phyloP scores from a whole-genome alignment of 1,140 invertebrate genomes.

The Tribolium madens region DNA sequence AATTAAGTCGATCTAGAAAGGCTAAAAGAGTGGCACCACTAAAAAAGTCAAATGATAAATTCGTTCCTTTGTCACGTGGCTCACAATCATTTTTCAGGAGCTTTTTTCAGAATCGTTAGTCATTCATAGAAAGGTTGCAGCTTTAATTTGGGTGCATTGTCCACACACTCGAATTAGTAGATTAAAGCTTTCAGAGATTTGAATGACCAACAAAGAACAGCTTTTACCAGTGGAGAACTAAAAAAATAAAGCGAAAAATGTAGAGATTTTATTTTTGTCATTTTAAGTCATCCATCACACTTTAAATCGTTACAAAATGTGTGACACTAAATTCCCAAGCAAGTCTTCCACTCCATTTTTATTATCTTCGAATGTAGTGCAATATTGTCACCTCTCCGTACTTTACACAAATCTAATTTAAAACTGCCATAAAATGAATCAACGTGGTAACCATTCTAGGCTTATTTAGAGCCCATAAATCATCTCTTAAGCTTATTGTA shows the following conservation, averaged over 20 bases:
- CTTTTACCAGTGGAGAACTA: too few species aligned
- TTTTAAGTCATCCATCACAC: too few species aligned
- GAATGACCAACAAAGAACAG: too few species aligned
- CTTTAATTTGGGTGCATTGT: neutral
- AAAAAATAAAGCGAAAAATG: too few species aligned
- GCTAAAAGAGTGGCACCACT: neutral
- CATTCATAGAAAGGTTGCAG: neutral
- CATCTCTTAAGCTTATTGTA: neutral
- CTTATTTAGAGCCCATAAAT: neutral
- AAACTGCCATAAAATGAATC: neutral
- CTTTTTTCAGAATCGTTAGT: neutral
- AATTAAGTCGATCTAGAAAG: conserved; percentile 27
- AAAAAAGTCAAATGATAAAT: conserved; percentile 7
- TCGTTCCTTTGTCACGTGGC: neutral
- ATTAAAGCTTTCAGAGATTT: neutral
- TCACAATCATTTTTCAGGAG: neutral
- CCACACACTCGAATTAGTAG: neutral
- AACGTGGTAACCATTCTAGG: neutral
- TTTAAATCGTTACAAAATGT: too few species aligned
- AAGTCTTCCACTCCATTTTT: neutral
- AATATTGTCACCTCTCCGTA: neutral
- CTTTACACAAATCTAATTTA: neutral
- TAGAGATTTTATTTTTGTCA: too few species aligned
- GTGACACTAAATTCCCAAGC: neutral
- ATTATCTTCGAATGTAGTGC: neutral